Conservation (phyloP, 64 coral and sea anemone species). For the Trachythela sp. region DNA sequence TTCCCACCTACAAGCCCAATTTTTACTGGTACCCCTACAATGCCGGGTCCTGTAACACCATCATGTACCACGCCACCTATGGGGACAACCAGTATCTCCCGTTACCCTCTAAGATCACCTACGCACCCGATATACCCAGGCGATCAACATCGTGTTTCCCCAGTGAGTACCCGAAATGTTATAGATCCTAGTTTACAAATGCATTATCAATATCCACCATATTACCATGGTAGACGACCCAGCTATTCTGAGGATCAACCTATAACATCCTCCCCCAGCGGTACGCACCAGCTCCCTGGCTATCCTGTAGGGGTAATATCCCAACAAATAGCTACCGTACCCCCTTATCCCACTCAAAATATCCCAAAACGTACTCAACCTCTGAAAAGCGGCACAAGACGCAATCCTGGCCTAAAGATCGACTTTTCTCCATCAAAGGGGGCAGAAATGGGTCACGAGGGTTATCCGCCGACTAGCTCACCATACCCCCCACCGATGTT, state of each 20-base stretch:
- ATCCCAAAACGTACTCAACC: not conserved
- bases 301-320: not conserved
- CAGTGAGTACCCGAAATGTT: not conserved
- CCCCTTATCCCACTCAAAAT: not conserved
- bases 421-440: not conserved
- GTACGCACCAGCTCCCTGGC: not conserved
- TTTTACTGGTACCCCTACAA: not conserved
- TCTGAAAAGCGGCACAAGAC: not conserved
- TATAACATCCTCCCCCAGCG: not conserved
- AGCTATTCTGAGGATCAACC: not conserved
- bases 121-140: not conserved
- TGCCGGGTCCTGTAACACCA: not conserved
- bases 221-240: not conserved
- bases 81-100: not conserved
- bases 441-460: not conserved
- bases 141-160: not conserved
- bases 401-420: not conserved
- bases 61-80: conserved; percentile 3
- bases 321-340: not conserved
- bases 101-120: not conserved
- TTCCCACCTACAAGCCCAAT: conserved; percentile 12
- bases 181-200: not conserved
- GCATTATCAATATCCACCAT: not conserved
- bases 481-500: not conserved
- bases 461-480: not conserved